Evolutionary conservation across 2,113 vertebrate genomes (phyloP).

Genomic region (Onychorhynchus coronatus): DNA sequence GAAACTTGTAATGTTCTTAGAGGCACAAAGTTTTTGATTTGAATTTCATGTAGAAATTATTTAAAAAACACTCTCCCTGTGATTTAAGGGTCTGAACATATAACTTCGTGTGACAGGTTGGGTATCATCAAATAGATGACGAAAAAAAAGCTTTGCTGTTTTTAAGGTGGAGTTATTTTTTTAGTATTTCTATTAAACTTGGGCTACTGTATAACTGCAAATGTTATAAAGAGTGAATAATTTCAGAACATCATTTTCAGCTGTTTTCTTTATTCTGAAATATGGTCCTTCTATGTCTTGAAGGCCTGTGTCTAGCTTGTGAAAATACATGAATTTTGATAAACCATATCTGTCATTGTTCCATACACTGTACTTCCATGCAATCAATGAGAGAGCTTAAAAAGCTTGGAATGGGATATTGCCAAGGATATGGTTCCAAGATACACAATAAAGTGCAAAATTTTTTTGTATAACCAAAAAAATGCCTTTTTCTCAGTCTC

Average conservation of each 20-base stretch:
- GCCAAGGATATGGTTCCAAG: not conserved
- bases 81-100: not conserved
- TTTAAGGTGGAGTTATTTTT: not conserved
- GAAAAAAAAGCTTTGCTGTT: not conserved
- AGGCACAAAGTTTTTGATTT: not conserved
- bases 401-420: not conserved
- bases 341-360: not conserved
- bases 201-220: not conserved
- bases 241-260: not conserved
- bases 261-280: not conserved
- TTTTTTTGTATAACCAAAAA: not conserved
- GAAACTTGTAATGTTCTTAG: not conserved
- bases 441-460: not conserved
- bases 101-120: not conserved
- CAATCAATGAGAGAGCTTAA: not conserved
- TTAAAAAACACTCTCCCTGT: not conserved
- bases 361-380: not conserved
- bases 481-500: not conserved
- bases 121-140: not conserved
- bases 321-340: not conserved
- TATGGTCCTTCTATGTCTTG: not conserved
- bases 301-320: not conserved
- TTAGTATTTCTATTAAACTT: not conserved
- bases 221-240: not conserved
- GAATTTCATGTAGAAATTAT: conserved; percentile 6